Conservation (phyloP, 2,113 vertebrate genomes). For the Ranitomeya imitator region DNA sequence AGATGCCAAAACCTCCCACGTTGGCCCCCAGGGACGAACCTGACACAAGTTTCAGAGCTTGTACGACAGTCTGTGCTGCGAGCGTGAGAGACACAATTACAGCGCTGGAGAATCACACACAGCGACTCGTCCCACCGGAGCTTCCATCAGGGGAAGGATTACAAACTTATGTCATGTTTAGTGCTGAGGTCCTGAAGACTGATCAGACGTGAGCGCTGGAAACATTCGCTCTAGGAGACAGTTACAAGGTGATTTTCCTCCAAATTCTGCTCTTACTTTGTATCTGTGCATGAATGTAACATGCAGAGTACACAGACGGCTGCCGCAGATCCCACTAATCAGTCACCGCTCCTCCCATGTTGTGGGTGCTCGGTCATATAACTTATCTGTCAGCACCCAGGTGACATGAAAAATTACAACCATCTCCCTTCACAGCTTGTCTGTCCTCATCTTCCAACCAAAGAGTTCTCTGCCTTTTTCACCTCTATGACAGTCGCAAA, state of each 20-base stretch:
- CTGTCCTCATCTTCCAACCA: too few species aligned
- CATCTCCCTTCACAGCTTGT: too few species aligned
- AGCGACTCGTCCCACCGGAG: slow-evolving; percentile 4
- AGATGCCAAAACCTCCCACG: slow-evolving; percentile 13
- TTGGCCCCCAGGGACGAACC: slow-evolving; percentile 13
- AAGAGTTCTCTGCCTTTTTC: too few species aligned
- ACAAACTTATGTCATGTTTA: slow-evolving; percentile 35
- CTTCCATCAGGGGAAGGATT: slow-evolving; percentile 7
- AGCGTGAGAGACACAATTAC: slow-evolving; percentile 46
- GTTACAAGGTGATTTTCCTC: not conserved
- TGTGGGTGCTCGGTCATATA: too few species aligned
- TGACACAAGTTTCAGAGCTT: slow-evolving; percentile 40
- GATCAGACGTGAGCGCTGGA: too few species aligned
- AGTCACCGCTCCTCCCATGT: too few species aligned
- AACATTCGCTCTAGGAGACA: not conserved
- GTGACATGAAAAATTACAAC: too few species aligned
- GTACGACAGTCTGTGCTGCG: slow-evolving; percentile 21
- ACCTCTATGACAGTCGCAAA: too few species aligned
- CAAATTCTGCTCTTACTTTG: not conserved
- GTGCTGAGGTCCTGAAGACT: not conserved
- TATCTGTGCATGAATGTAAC: not conserved
- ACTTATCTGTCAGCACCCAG: too few species aligned
- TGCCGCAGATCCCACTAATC: too few species aligned
- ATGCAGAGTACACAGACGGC: too few species aligned
- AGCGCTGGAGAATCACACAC: slow-evolving; percentile 33